Evolutionary conservation across 2,113 vertebrate species (phyloP).

Genomic region (Nyctereutes procyonoides): DNA sequence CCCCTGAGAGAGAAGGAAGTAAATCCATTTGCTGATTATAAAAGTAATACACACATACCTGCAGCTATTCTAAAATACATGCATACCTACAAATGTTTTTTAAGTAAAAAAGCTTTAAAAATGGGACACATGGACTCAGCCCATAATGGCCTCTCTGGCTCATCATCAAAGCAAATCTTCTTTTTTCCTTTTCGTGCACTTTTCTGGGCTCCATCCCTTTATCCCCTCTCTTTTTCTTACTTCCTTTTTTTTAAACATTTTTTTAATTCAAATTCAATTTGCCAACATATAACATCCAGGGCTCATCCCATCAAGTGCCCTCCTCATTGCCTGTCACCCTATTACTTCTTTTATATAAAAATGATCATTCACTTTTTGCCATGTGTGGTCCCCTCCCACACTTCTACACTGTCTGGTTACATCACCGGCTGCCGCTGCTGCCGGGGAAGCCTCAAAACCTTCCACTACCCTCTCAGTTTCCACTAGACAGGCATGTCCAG

Average conservation of each 20-base stretch:
- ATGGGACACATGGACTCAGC: background rate
- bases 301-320: too few species aligned
- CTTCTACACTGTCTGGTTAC: background rate
- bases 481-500: background rate
- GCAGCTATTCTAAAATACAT: background rate
- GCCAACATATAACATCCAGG: too few species aligned
- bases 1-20: background rate
- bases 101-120: background rate
- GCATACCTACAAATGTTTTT: background rate
- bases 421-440: background rate
- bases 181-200: background rate
- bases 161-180: background rate
- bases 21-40: background rate
- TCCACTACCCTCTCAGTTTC: background rate
- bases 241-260: background rate
- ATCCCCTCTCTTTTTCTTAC: background rate
- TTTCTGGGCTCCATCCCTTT: background rate
- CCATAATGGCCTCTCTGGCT: background rate
- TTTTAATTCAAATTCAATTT: too few species aligned
- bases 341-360: background rate
- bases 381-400: background rate
- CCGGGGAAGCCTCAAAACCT: background rate
- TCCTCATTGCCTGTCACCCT: too few species aligned
- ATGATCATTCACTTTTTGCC: background rate
- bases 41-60: background rate